Evolutionary conservation across 2,113 vertebrate species (phyloP), one percentile per base, ranked within the genome.

Genomic region (Equus przewalskii): DNA sequence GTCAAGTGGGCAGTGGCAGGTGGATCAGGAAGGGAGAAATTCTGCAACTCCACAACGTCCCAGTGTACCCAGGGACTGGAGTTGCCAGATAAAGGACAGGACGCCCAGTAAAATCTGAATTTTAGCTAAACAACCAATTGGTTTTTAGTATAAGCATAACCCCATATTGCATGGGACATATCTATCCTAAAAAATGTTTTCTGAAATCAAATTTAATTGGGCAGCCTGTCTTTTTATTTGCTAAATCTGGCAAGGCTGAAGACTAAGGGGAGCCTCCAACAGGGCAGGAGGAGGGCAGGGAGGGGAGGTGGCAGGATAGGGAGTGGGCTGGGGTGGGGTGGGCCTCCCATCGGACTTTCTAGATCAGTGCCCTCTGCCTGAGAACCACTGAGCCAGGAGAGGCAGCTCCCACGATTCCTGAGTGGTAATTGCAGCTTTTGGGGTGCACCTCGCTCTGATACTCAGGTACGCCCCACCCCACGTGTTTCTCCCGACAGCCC

Each of bases 301-400:
- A 7, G 7, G 58, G 36, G 44, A 46, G 41, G 11, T 6, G 12
- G 24, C 24, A 3, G 30, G 2, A 30, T 2, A 6, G 5, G 18
- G 54, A 22, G 3, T 14, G 15, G 12, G 8, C 21, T 5, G 33
- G 15, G 12, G 8, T 21, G 7, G 33, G 15, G 12, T 0, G 49
- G 21, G 9, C 21, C n/a, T 54, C 21, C 82, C 18, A 7, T 21
- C 14, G 1, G 89, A 87, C 72, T n/a, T 44, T 62, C 15, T 16
- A 7, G 54, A 6, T 14, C 21, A 12, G 18, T 5, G 56, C 26
- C 15, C 58, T 75, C 60, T 19, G 28, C 7, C 62, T 26, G 73
- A 67, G 83, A 81, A 24, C 7, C 58, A 4, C 58, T 0, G 0
- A 75, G 56, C 22, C 46, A 1, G 56, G 44, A 41, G n/a, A 12